phyloP scores from a whole-genome alignment of 2,797 vertebrate genomes.

The Danio choprae region DNA sequence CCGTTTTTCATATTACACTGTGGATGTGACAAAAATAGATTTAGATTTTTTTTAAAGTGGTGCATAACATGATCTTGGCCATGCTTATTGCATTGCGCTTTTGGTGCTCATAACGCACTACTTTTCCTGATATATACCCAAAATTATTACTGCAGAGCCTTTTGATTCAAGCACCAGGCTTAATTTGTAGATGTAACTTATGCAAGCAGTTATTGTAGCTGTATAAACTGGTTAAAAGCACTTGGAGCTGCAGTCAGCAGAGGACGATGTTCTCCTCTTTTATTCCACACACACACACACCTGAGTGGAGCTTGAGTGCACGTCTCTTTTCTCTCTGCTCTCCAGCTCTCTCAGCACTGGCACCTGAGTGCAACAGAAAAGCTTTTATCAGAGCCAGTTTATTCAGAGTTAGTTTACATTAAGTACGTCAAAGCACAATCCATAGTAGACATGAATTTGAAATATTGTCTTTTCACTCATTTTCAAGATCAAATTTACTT shows the following conservation, averaged over 20 bases:
- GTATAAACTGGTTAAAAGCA: conserved; percentile 7
- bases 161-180: conserved; percentile 2
- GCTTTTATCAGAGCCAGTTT: not conserved
- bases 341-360: conserved; percentile 7
- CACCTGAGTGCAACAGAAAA: conserved; percentile 24
- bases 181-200: not conserved
- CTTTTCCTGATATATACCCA: not conserved
- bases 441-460: too few relatives aligned
- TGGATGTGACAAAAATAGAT: conserved; percentile 29
- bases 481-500: too few relatives aligned
- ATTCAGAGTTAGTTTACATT: not conserved
- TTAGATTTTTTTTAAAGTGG: not conserved
- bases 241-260: conserved; percentile 41
- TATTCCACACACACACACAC: conserved; percentile 27
- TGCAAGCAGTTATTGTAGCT: conserved; percentile 6
- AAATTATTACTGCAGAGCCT: not conserved
- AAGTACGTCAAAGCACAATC: too few relatives aligned
- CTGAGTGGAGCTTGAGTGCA: conserved; percentile 24
- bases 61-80: not conserved
- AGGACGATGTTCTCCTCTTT: conserved; percentile 47
- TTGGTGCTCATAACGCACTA: not conserved
- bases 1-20: not conserved
- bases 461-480: too few relatives aligned
- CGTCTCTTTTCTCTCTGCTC: conserved; percentile 18
- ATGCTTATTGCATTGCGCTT: not conserved